Evolutionary conservation across 2,888 invertebrate genomes (phyloP).

Genomic region (Stenotaenia linearis): DNA sequence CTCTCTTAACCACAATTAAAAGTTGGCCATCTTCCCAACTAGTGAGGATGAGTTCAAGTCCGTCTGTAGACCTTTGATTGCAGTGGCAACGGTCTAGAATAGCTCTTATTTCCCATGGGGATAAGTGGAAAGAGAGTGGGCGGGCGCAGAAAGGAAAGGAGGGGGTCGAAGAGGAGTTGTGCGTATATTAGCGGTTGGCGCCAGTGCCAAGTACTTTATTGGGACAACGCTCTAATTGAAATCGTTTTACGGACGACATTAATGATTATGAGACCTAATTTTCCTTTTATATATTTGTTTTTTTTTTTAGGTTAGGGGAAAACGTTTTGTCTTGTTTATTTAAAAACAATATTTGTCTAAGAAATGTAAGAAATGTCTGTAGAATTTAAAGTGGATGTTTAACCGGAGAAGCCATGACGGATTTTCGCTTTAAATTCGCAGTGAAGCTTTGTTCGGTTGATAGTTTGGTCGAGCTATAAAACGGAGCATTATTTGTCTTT

Average conservation of each 20-base stretch:
- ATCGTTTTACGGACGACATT: conserved; percentile 19
- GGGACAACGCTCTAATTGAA: conserved; percentile 3
- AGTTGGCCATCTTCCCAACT: conserved; percentile 1
- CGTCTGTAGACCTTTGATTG: background rate
- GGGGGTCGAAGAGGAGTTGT: background rate
- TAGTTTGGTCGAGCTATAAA: background rate
- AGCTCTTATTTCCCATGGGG: background rate
- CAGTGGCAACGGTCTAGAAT: conserved; percentile 1
- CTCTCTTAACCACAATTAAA: conserved; percentile 7
- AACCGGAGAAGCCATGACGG: background rate
- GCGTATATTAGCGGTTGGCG: conserved; percentile 3
- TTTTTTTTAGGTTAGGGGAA: background rate
- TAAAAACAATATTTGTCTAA: too few relatives aligned
- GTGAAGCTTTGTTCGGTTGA: background rate
- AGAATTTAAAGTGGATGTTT: background rate
- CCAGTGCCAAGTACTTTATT: conserved; percentile 4
- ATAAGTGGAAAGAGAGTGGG: background rate
- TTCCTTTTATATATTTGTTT: background rate
- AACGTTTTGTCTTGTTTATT: background rate
- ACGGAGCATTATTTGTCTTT: background rate
- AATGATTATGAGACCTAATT: background rate
- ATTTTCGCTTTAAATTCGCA: background rate
- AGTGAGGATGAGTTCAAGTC: background rate
- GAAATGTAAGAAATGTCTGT: background rate
- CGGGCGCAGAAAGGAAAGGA: background rate